Evolutionary conservation across 2,797 vertebrate genomes (phyloP).

Genomic region (Pteropus rufus): DNA sequence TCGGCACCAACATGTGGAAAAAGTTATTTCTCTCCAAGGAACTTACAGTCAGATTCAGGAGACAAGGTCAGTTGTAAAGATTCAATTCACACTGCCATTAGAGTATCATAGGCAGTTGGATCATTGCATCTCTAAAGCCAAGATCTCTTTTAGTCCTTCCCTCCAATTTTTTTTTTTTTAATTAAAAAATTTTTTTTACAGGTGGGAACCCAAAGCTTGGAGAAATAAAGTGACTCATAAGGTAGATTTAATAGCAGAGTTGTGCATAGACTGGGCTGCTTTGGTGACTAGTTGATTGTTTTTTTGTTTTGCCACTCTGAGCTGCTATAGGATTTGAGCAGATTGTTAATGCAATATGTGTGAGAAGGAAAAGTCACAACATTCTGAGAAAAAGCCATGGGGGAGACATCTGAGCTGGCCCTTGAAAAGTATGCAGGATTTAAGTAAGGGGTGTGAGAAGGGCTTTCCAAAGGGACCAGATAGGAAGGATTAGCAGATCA

Average conservation of each 20-base stretch:
- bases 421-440: not conserved
- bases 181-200: not conserved
- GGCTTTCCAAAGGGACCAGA: not conserved
- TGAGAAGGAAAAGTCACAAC: not conserved
- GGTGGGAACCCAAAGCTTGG: not conserved
- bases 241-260: not conserved
- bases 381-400: not conserved
- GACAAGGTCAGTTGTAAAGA: not conserved
- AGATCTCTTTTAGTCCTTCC: not conserved
- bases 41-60: not conserved
- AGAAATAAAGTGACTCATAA: not conserved
- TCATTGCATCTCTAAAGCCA: not conserved
- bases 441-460: not conserved
- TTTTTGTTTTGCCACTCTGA: not conserved
- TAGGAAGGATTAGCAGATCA: not conserved
- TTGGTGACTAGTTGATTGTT: not conserved
- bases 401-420: not conserved
- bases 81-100: not conserved
- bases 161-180: rapidly evolving
- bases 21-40: not conserved
- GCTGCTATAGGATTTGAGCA: not conserved
- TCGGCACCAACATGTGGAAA: not conserved
- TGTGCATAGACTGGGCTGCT: not conserved
- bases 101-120: not conserved
- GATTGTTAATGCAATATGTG: not conserved